These are phyloP conservation scores for Acropora tenuis DNA, from an alignment of 64 coral and sea anemone species.

Conservation along the genomic window DNA sequence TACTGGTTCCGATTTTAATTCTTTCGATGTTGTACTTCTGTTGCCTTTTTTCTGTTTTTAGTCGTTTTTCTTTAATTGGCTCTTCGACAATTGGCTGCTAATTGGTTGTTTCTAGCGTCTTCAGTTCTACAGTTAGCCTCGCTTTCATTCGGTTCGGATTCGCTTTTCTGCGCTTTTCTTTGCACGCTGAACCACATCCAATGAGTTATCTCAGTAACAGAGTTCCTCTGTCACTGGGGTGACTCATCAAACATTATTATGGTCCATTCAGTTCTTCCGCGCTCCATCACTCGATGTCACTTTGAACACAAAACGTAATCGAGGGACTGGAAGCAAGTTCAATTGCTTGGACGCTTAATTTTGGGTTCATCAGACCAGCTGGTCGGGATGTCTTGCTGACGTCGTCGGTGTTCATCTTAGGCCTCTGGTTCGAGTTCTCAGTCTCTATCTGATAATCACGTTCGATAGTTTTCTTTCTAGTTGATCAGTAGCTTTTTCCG, in stretches of 20 bases:
- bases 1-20: not conserved
- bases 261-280: not conserved
- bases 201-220: not conserved
- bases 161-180: not conserved
- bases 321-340: not conserved
- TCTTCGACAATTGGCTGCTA: not conserved
- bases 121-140: not conserved
- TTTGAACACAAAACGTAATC: not conserved
- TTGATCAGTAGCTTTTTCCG: not conserved
- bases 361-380: not conserved
- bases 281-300: not conserved
- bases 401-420: not conserved
- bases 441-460: no score
- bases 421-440: not conserved
- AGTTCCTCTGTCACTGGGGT: not conserved
- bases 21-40: not conserved
- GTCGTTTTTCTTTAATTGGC: not conserved
- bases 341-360: not conserved
- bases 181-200: not conserved
- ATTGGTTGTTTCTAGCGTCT: not conserved
- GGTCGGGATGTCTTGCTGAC: not conserved
- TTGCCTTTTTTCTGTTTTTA: not conserved
- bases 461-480: not conserved
- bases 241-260: not conserved
- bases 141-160: not conserved